These are phyloP conservation scores for Bhutanitis thaidina DNA, from an alignment of 2,888 invertebrate genomes.

Conservation along the genomic window DNA sequence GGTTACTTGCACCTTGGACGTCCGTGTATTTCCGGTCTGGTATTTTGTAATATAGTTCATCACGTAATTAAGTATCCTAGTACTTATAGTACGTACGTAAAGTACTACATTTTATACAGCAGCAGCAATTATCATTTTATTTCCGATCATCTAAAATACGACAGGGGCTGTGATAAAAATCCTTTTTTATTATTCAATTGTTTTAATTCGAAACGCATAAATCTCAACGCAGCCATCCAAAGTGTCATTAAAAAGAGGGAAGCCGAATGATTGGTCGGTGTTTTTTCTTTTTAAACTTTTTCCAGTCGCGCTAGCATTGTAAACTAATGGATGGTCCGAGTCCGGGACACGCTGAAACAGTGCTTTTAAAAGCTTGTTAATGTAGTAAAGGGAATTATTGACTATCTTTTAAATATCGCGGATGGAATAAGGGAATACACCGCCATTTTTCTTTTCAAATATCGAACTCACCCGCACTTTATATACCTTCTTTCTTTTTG, in stretches of 20 bases:
- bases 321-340: slow-evolving; percentile 5
- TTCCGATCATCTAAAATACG: neutral
- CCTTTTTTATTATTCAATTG: slow-evolving; percentile 22
- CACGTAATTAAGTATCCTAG: no score
- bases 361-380: slow-evolving; percentile 2
- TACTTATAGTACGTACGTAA: no score
- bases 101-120: neutral
- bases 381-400: neutral
- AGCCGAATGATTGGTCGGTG: slow-evolving; percentile 16
- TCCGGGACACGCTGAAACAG: neutral
- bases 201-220: slow-evolving; percentile 24
- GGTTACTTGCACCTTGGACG: no score
- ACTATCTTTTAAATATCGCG: neutral
- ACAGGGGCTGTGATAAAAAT: slow-evolving; percentile 15
- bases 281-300: slow-evolving; percentile 4
- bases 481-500: no score
- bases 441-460: no score
- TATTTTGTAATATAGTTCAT: no score
- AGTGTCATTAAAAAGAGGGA: slow-evolving; percentile 26
- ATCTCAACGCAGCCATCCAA: slow-evolving; percentile 19
- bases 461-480: no score
- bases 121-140: slow-evolving; percentile 3
- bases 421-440: no score
- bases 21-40: no score
- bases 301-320: slow-evolving; percentile 4